Base-by-base conservation (phyloP, 2,113 vertebrate species). In the Lanius ludovicianus region DNA sequence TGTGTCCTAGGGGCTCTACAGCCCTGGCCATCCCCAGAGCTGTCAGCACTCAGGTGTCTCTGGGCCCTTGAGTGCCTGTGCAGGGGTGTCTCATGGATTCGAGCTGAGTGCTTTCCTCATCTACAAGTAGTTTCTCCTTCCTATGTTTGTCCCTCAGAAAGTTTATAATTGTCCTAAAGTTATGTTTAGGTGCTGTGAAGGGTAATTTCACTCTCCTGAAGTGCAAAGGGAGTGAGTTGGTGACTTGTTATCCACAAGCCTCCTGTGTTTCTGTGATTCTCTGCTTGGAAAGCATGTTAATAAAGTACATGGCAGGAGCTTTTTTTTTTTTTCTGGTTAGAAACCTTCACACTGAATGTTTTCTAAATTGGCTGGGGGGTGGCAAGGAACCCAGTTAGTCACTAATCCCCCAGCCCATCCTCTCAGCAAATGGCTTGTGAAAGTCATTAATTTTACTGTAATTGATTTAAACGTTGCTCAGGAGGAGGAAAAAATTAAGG, bases 401-500 rank as follows among this genome's bases (percentile, higher is more conserved):
- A 75, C 75, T 95, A 92, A 95, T 95, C 92, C 92, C 46, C 31
- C 59, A 88, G 75, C 84, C 56, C 70, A 28, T 79, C 79, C 71
- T 76, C 86, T 71, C 59, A 83, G 63, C 78, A 90, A 83, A 90
- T 82, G 63, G 57, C 59, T 95, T 83, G 39, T n/a, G 3, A 77
- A 93, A 94, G 67, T 89, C 73, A 95, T 96, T 95, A 75, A 69
- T 96, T 97, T 91, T 76, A 68, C 77, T 91, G 69, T 95, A 95
- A 95, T 91, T 95, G 80, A 92, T 90, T 93, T 87, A 91, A 94
- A 64, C 19, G 0, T 92, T 84, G 31, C 89, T 84, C 67, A 62
- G 87, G 85, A 89, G 89, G 77, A 89, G 55, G 63, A 89, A 39
- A 39, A 49, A 91, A 68, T 84, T 23, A 88, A 70, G 70, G 67